These are phyloP conservation scores for Notolepis coatsorum DNA, from an alignment of 2,797 vertebrate genomes.

Conservation along the genomic window DNA sequence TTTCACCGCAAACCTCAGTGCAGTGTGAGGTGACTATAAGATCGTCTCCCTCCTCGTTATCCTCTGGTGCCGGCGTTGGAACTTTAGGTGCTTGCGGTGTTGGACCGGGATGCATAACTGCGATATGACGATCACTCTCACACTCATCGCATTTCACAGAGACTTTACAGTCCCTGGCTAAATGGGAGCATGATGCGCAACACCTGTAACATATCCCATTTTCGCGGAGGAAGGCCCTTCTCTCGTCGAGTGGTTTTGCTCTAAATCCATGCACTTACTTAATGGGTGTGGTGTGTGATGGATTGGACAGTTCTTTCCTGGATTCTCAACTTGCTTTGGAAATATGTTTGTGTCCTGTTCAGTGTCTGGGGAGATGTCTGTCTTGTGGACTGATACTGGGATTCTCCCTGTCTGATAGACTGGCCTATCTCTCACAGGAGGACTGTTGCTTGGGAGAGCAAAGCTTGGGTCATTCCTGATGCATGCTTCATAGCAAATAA, in stretches of 20 bases:
- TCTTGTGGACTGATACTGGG: too few species aligned
- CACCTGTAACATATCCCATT: conserved; percentile 4
- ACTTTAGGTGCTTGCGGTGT: background rate
- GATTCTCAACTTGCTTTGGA: background rate
- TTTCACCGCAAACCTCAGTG: background rate
- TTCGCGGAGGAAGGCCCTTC: background rate
- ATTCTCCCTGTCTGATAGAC: too few species aligned
- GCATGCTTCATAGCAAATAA: too few species aligned
- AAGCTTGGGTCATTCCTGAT: too few species aligned
- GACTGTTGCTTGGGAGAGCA: too few species aligned
- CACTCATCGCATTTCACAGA: background rate
- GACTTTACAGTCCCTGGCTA: background rate
- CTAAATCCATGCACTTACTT: background rate
- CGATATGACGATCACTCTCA: background rate
- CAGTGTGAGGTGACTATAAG: background rate
- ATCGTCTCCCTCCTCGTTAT: background rate
- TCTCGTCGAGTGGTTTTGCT: background rate
- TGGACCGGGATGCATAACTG: background rate
- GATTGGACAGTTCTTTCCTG: background rate
- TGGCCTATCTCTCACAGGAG: too few species aligned
- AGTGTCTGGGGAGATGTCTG: background rate
- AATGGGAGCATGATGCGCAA: background rate
- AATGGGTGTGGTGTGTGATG: background rate
- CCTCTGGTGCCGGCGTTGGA: background rate
- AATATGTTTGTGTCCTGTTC: too few species aligned